Base-by-base conservation (phyloP, 2,888 invertebrate genomes). In the Bibio marci region DNA sequence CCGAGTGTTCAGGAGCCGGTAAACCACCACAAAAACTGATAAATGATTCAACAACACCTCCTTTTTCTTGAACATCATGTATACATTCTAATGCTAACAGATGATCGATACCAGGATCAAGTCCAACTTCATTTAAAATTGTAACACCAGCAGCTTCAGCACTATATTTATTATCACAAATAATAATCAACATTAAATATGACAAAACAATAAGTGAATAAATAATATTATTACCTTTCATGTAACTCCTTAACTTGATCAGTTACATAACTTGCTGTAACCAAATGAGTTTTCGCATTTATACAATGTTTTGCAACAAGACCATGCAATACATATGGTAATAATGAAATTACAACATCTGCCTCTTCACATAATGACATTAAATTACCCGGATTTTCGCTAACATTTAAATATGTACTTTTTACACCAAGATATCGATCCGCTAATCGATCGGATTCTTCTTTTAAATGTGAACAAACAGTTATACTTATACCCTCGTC, bases 61-160 rank as follows among this genome's bases (percentile, higher is more conserved):
- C 97, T 35, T 76, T 76, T 43, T 72, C 76, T 53, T 86, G 81
- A 11, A 88, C 78, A 50, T 92, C 83, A 55, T 97, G 91, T 50
- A 98, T 92, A 55, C 91, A 92, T 57, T 99, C 94, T 62, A 97
- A 71, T 0, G 98, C 98, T 40, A 99, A 63, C 47, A 99, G 69
- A 60, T 98, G 98, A 59, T 95, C 94, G 48, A 94, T 92, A n/a
- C 97, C 98, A 0, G 98, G 98, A 57, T 99, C 98, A 25, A 99
- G 67, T 0, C 98, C 98, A 1, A 94, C 81, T 65, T 98, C 98
- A 55, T 97, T 98, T 45, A 99, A 66, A 31, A 98, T 71, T 0
- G 95, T 95, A 1, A 99, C 70, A 1, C 88, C 92, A 1, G 90
- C 88, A 26, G 81, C 76, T 36, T 74, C 70, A 0, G 97, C 97